Evolutionary conservation across 2,113 vertebrate species (phyloP).

Genomic region (Ursus arctos): DNA sequence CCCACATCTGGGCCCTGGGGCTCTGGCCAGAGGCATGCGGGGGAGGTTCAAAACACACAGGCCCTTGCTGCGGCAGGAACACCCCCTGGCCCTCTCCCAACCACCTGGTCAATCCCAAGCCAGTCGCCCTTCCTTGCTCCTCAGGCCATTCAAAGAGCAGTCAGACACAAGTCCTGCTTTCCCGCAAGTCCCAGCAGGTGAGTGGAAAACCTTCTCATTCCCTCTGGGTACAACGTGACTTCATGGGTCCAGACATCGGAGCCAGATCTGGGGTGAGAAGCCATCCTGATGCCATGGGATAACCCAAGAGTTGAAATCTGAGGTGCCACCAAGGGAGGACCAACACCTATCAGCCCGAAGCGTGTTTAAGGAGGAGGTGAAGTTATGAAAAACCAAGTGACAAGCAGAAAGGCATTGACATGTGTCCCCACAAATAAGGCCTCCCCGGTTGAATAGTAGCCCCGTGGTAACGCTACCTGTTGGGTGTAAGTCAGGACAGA

Average conservation of each 20-base stretch:
- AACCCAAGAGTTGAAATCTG: neutral
- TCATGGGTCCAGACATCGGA: neutral
- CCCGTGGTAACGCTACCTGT: no score
- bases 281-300: neutral
- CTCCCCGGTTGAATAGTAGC: neutral
- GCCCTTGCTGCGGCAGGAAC: neutral
- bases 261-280: neutral
- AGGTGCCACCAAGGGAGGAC: neutral
- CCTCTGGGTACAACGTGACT: neutral
- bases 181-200: neutral
- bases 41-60: neutral
- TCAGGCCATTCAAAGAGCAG: neutral
- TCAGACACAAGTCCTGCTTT: neutral
- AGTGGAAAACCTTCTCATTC: neutral
- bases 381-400: no score
- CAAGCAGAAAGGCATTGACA: neutral
- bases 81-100: neutral
- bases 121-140: neutral
- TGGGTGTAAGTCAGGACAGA: neutral
- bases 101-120: neutral
- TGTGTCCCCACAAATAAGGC: no score
- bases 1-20: neutral
- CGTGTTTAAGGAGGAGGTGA: neutral
- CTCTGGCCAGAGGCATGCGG: neutral
- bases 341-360: neutral